These are phyloP conservation scores for Tamias sibiricus DNA, from an alignment of 2,113 vertebrate species.

Conservation along the genomic window DNA sequence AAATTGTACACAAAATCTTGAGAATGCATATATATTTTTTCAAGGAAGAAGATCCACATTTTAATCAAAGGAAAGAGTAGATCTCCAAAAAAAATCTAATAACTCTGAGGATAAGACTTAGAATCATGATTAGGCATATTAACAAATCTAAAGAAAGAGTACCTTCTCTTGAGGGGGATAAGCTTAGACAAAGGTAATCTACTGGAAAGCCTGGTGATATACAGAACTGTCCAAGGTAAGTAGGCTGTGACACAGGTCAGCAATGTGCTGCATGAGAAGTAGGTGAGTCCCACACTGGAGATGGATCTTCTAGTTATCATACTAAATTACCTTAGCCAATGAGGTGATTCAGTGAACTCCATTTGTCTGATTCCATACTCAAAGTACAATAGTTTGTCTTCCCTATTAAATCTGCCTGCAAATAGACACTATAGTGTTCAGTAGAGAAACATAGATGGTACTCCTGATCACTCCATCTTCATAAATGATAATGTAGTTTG, in stretches of 20 bases:
- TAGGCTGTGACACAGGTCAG: background rate
- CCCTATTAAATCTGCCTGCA: background rate
- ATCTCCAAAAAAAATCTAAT: background rate
- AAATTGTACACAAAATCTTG: background rate
- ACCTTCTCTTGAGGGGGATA: background rate
- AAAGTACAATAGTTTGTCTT: background rate
- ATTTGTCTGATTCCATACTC: background rate
- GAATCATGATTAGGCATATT: constrained; percentile 52
- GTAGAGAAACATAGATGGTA: background rate
- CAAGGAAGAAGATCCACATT: constrained; percentile 37
- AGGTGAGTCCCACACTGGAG: background rate
- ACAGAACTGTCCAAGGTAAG: background rate
- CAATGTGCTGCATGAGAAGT: background rate
- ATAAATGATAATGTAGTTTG: background rate
- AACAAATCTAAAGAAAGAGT: constrained; percentile 35
- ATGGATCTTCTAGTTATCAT: background rate
- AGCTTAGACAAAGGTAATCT: background rate
- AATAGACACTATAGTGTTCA: background rate
- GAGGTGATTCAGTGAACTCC: background rate
- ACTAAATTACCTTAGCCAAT: background rate
- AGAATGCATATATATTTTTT: constrained; percentile 23
- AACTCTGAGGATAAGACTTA: constrained; percentile 55
- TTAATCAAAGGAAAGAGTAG: constrained; percentile 48
- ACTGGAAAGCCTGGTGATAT: background rate
- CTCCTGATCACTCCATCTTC: background rate